phyloP scores from a whole-genome alignment of 2,113 vertebrate genomes.

The Cottus gobio region DNA sequence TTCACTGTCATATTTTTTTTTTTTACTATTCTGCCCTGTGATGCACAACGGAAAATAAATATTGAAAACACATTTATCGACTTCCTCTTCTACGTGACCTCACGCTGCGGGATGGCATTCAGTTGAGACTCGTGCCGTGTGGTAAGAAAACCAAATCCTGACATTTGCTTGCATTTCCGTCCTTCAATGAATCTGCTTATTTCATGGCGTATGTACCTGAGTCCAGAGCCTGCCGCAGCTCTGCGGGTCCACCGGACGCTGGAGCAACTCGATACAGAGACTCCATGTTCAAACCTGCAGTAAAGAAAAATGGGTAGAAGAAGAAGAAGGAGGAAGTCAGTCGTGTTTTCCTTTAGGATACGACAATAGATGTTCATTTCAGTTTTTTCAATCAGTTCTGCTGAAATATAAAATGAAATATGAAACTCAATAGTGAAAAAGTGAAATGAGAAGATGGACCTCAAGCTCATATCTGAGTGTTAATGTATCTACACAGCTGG shows the following conservation, averaged over 20 bases:
- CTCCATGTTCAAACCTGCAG: slow-evolving; percentile 45
- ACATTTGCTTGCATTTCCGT: background rate
- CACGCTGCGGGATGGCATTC: background rate
- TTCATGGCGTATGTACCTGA: slow-evolving; percentile 28
- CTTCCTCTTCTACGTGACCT: background rate
- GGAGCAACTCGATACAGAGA: slow-evolving; percentile 37
- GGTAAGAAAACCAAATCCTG: background rate
- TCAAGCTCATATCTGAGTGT: background rate
- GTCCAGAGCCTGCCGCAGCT: slow-evolving; percentile 46
- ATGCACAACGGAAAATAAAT: too few relatives aligned
- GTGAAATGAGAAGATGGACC: background rate
- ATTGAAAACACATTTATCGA: background rate
- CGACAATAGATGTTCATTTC: too few relatives aligned
- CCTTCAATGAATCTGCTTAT: background rate
- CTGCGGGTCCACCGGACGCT: slow-evolving; percentile 28
- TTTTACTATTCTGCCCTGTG: too few relatives aligned
- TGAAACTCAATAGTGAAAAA: background rate
- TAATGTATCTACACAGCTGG: background rate
- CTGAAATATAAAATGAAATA: slow-evolving; percentile 12
- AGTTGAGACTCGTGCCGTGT: background rate
- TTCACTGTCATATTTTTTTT: too few relatives aligned
- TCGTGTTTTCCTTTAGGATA: background rate
- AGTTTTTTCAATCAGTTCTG: slow-evolving; percentile 6
- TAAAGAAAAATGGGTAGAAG: background rate
- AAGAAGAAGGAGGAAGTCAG: background rate